Percentiles rank a stretch among this genome's conserved stretches.
phyloP scores from a whole-genome alignment of 2,113 vertebrate genomes.

The Silurus glanis region DNA sequence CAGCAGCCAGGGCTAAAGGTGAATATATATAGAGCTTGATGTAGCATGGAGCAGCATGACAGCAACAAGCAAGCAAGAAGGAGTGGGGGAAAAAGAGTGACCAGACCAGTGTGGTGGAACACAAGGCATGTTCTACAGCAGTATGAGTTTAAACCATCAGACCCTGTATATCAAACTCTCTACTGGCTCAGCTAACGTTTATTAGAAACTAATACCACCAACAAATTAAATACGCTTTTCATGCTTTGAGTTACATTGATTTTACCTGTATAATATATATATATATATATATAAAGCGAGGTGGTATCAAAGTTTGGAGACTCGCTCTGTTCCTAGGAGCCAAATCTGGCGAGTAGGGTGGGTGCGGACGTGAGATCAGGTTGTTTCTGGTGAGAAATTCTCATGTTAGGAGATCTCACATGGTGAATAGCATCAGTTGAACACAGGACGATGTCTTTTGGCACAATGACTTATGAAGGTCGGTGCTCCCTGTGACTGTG shows the following conservation, averaged over 20 bases:
- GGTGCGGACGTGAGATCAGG: too few relatives aligned
- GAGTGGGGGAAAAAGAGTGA: constrained; percentile 52
- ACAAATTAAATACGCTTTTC: not conserved
- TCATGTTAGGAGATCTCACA: too few relatives aligned
- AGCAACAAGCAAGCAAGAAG: constrained; percentile 48
- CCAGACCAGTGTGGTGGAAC: constrained; percentile 38
- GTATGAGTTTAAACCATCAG: not conserved
- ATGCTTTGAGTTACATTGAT: not conserved
- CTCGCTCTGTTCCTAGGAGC: too few relatives aligned
- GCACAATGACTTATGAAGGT: too few relatives aligned
- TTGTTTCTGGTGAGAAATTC: too few relatives aligned
- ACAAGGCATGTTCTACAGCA: constrained; percentile 20
- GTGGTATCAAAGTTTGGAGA: too few relatives aligned
- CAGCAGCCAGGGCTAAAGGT: constrained; percentile 32
- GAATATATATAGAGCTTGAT: constrained; percentile 11
- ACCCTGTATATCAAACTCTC: not conserved
- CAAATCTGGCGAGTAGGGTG: too few relatives aligned
- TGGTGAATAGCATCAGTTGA: too few relatives aligned
- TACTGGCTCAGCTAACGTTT: not conserved
- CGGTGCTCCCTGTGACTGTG: too few relatives aligned
- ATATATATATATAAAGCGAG: too few relatives aligned
- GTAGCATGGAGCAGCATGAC: constrained; percentile 16
- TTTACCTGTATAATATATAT: not conserved
- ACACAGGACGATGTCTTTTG: too few relatives aligned
- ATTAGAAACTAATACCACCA: not conserved